These are phyloP conservation scores for Gerris lacustris DNA, from an alignment of 2,888 invertebrate genomes.

Conservation along the genomic window DNA sequence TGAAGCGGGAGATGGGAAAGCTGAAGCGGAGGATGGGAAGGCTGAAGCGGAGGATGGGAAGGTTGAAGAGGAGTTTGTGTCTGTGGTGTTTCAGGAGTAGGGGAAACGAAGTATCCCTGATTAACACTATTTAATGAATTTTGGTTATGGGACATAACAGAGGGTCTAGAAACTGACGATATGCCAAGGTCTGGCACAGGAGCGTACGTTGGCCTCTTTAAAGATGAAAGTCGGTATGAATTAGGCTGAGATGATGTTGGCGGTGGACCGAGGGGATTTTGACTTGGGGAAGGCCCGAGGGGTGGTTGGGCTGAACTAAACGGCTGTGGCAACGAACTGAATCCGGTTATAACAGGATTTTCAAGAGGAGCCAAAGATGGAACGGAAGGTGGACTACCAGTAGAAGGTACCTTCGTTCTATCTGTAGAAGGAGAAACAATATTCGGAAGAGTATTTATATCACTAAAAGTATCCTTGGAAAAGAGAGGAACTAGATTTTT, in stretches of 20 bases:
- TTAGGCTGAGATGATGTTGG: not conserved
- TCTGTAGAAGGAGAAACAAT: not conserved
- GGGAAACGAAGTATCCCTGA: not conserved
- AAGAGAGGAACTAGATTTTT: not conserved
- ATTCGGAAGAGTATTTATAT: not conserved
- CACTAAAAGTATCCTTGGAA: not conserved
- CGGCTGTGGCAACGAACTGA: too few relatives aligned
- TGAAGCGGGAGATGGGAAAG: slow-evolving; percentile 29
- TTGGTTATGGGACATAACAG: not conserved
- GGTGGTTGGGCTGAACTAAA: slow-evolving; percentile 12
- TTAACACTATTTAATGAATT: not conserved
- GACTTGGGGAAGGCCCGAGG: slow-evolving; percentile 15
- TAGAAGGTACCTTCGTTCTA: slow-evolving; percentile 2
- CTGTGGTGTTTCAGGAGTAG: slow-evolving; percentile 21
- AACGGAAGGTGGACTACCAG: slow-evolving; percentile 2
- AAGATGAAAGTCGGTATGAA: slow-evolving; percentile 51
- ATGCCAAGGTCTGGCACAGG: slow-evolving; percentile 55
- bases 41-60: slow-evolving; percentile 12
- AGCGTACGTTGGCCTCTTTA: slow-evolving; percentile 59
- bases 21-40: slow-evolving; percentile 20
- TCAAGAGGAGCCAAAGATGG: slow-evolving; percentile 11
- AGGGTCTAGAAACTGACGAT: not conserved
- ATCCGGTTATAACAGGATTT: too few relatives aligned
- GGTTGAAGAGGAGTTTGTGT: slow-evolving; percentile 32
- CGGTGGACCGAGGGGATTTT: slow-evolving; percentile 2